Percentiles rank a stretch among this genome's conserved stretches.
Conservation (phyloP, 2,113 vertebrate species). For the Prochilodus magdalenae region DNA sequence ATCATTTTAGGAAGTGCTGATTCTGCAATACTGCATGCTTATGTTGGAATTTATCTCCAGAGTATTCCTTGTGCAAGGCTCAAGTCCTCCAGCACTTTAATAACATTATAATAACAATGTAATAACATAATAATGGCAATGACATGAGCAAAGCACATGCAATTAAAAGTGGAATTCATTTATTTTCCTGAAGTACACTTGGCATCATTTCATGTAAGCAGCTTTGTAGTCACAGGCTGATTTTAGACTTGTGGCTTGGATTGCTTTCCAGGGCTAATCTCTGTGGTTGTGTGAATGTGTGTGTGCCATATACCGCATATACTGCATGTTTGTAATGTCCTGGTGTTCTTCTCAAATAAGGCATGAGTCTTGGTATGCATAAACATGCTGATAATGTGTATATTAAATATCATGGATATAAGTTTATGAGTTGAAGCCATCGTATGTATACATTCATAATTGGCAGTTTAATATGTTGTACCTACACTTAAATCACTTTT, state of each 20-base stretch:
- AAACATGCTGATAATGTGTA: too few relatives aligned
- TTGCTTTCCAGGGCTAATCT: neutral
- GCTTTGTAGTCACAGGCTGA: neutral
- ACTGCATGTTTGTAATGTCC: too few relatives aligned
- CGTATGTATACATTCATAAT: too few relatives aligned
- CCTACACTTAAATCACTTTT: too few relatives aligned
- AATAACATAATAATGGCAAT: constrained; percentile 29
- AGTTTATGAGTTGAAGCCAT: too few relatives aligned
- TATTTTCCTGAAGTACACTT: neutral
- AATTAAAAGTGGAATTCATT: neutral
- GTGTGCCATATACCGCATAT: neutral
- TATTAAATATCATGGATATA: too few relatives aligned
- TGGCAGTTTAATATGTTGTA: too few relatives aligned
- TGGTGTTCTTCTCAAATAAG: too few relatives aligned
- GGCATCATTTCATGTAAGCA: neutral
- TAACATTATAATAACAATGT: constrained; percentile 23
- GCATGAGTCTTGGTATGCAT: too few relatives aligned
- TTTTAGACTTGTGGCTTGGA: neutral
- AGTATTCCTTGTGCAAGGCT: neutral
- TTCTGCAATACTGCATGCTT: constrained; percentile 11
- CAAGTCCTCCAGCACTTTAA: neutral
- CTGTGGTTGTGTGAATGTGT: neutral
- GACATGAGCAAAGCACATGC: neutral
- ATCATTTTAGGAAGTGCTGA: neutral
- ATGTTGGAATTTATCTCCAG: neutral